These are phyloP conservation scores for Sylvilagus floridanus DNA, from an alignment of 2,797 vertebrate genomes.

Conservation along the genomic window DNA sequence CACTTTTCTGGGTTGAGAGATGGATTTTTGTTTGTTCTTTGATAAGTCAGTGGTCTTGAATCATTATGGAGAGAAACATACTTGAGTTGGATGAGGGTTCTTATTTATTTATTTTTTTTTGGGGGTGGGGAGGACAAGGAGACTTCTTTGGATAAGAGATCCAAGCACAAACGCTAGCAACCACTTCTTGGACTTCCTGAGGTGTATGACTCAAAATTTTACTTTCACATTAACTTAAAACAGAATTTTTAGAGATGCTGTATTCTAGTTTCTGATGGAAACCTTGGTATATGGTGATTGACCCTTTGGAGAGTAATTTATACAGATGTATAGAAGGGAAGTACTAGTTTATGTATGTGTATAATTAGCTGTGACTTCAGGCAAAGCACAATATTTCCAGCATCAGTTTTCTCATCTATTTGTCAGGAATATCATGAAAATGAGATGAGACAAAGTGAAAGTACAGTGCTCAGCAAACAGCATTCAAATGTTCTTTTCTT, in stretches of 20 bases:
- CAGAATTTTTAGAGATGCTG: conserved; percentile 41
- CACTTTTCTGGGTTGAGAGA: conserved; percentile 17
- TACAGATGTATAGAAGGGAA: not conserved
- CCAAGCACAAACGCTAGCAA: conserved; percentile 12
- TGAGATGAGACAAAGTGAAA: conserved; percentile 54
- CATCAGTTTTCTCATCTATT: not conserved
- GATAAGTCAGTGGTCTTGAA: not conserved
- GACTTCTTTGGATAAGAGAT: conserved; percentile 24
- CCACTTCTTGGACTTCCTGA: conserved; percentile 8
- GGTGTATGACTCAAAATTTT: not conserved
- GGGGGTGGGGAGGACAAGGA: too few species aligned
- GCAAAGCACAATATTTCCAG: conserved; percentile 63
- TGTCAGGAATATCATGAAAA: conserved; percentile 47
- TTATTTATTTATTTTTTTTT: too few species aligned
- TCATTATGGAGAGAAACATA: conserved; percentile 4
- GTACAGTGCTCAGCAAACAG: conserved; percentile 51
- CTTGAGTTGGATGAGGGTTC: conserved; percentile 7
- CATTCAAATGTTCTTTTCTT: conserved; percentile 37
- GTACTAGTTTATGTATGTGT: not conserved
- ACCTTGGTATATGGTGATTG: not conserved
- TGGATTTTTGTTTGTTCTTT: conserved; percentile 35
- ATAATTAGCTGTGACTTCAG: conserved; percentile 29
- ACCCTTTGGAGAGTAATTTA: not conserved
- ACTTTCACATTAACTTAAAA: conserved; percentile 19
- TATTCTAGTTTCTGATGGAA: conserved; percentile 2